A percentile compares a stretch with the other conserved stretches of the same genome.
phyloP scores from a whole-genome alignment of 2,888 invertebrate species.

The Conus canariensis region DNA sequence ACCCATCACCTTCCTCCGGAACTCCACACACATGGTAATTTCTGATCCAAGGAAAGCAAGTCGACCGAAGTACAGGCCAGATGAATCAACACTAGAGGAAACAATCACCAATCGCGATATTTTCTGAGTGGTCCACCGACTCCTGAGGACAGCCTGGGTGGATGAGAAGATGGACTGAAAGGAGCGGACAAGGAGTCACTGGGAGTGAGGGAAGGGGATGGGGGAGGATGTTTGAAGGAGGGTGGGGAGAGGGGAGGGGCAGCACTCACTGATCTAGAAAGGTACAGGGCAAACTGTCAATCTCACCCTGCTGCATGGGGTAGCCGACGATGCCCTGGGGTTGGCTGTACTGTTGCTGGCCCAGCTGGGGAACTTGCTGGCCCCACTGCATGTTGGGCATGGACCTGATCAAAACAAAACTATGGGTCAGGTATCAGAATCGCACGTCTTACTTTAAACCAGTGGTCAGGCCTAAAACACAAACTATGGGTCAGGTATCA shows the following conservation, averaged over 20 bases:
- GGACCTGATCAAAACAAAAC: conserved; percentile 40
- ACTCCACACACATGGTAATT: too few relatives aligned
- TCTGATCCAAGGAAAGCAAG: too few relatives aligned
- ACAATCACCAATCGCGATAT: too few relatives aligned
- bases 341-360: conserved; percentile 69
- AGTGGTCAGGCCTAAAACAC: too few relatives aligned
- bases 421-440: conserved; percentile 29
- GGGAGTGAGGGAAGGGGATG: neutral
- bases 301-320: conserved; percentile 70
- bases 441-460: neutral
- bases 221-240: neutral
- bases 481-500: conserved; percentile 38
- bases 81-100: too few relatives aligned
- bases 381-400: conserved; percentile 64
- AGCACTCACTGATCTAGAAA: conserved; percentile 55
- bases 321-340: conserved; percentile 64
- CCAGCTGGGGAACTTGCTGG: conserved; percentile 68
- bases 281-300: conserved; percentile 55
- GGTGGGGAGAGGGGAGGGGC: neutral
- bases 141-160: too few relatives aligned
- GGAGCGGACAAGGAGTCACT: too few relatives aligned
- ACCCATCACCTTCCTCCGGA: too few relatives aligned
- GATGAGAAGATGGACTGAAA: too few relatives aligned
- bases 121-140: too few relatives aligned
- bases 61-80: too few relatives aligned